These are phyloP conservation scores for Campylomormyrus numenius DNA, from an alignment of 2,113 vertebrate genomes.

Conservation along the genomic window DNA sequence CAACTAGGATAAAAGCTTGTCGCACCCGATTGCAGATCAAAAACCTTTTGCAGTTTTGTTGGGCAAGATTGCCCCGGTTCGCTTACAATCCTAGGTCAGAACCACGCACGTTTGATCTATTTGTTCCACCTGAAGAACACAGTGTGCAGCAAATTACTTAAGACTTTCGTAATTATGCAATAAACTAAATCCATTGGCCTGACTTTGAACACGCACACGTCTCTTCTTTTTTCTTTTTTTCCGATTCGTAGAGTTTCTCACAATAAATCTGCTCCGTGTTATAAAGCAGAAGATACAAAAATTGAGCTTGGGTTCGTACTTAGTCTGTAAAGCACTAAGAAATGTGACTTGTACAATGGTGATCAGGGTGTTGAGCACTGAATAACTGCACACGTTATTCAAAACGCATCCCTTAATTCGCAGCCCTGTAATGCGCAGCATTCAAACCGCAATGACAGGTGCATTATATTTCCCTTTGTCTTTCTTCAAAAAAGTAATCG, in stretches of 20 bases:
- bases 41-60: neutral
- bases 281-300: neutral
- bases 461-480: neutral
- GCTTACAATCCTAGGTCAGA: neutral
- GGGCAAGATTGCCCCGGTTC: neutral
- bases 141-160: neutral
- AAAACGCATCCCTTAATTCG: neutral
- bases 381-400: neutral
- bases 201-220: neutral
- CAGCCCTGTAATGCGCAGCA: neutral
- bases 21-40: neutral
- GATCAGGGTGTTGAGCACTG: neutral
- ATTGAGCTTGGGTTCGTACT: neutral
- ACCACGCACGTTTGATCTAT: neutral
- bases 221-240: neutral
- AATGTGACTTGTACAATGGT: neutral
- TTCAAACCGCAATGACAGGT: neutral
- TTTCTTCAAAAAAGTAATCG: conserved; percentile 5
- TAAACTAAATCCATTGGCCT: neutral
- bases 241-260: neutral
- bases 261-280: neutral
- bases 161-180: neutral
- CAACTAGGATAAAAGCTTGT: neutral
- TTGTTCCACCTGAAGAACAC: neutral
- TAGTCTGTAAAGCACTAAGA: neutral